Base-by-base conservation (phyloP, 1,140 invertebrate species). In the Drosophila suzukii region DNA sequence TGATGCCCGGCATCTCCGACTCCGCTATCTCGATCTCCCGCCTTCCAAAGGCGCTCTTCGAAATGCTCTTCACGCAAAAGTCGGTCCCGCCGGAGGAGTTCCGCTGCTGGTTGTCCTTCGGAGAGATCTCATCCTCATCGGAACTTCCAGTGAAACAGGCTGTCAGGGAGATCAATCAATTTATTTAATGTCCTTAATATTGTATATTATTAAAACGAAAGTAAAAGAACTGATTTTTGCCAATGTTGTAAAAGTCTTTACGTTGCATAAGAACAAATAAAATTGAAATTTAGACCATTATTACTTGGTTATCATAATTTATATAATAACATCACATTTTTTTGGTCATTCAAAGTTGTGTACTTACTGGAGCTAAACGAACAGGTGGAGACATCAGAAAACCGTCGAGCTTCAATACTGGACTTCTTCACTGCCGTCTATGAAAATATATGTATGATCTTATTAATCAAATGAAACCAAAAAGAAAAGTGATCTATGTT, bases 1-100 rank as follows among this genome's bases (percentile, higher is more conserved):
- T 97, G 59, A 99, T 97, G 1, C 98, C 98, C 0, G 98, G 98
- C 98, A 99, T 99, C 94, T 99, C 98, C 95, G 99, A 98, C 91
- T 99, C 98, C 1, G 98, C 98, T 75, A 99, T 99, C 93, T 99
- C 98, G 78, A 99, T 99, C 94, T 99, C 98, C 97, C 89, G 62
- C 1, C 90, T 68, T 1, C 90, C 90, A 93, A 98, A 99, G 0
- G 96, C 96, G 82, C 97, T 95, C 89, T 98, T 97, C 49, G 96
- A 95, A 49, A 99, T 97, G 92, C 97, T 98, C 56, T 96, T 95
- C 1, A 98, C 96, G 91, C 97, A 98, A 93, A 98, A 98, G 90
- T 98, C 97, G 0, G 94, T 93, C 75, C 95, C 96, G 8, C 96
- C 97, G 59, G 94, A 94, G 1, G 96, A 94, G 77, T 96, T 97